phyloP scores from a whole-genome alignment of 1,140 invertebrate species.

The Hermatobates lingyangjiaoensis region DNA sequence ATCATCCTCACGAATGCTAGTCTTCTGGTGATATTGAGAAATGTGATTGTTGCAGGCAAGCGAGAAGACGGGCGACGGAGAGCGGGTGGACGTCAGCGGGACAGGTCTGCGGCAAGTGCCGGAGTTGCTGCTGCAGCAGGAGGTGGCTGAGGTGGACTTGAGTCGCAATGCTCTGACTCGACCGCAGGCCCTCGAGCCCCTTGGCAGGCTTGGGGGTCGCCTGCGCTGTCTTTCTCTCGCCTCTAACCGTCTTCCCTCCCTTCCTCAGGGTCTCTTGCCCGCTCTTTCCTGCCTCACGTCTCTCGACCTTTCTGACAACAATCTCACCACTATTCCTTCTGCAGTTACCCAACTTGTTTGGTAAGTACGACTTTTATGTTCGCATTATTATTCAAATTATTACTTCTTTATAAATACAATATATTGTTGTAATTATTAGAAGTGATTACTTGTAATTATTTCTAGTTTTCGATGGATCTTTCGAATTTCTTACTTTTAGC shows the following conservation, averaged over 20 bases:
- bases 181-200: constrained; percentile 7
- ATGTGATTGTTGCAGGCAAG: too few species aligned
- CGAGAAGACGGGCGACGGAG: constrained; percentile 18
- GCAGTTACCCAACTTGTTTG: constrained; percentile 38
- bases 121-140: constrained; percentile 29
- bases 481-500: constrained; percentile 1
- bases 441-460: not conserved
- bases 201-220: constrained; percentile 10
- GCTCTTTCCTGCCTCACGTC: constrained; percentile 31
- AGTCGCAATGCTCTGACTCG: constrained; percentile 1
- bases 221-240: constrained; percentile 7
- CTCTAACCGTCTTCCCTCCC: constrained; percentile 12
- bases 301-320: constrained; percentile 49
- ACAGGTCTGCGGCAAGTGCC: constrained; percentile 38
- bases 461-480: not conserved
- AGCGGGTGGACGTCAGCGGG: constrained; percentile 30
- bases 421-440: too few species aligned
- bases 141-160: constrained; percentile 14
- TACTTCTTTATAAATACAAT: not conserved
- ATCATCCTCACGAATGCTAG: too few species aligned
- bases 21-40: too few species aligned
- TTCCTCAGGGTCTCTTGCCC: constrained; percentile 8
- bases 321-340: constrained; percentile 35
- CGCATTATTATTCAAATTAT: not conserved
- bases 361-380: constrained; percentile 29